A percentile compares a stretch with the other conserved stretches of the same genome.
phyloP scores from a whole-genome alignment of 2,113 vertebrate genomes.

The Ranitomeya imitator region DNA sequence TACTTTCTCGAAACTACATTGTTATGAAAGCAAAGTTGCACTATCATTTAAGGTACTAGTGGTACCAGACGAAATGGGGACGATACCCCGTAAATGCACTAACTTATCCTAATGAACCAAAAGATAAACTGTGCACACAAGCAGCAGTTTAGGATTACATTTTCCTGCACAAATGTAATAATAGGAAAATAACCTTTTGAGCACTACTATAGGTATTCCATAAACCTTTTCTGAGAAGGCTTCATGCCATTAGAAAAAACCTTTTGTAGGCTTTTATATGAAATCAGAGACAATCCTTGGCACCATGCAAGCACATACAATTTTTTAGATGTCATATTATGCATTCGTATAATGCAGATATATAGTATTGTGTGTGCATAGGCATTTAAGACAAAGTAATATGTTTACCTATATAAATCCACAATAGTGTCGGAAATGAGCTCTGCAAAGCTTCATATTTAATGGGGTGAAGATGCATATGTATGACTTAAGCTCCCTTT shows the following conservation, averaged over 20 bases:
- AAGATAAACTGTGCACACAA: neutral
- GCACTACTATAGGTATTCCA: neutral
- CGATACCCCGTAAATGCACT: neutral
- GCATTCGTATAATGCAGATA: neutral
- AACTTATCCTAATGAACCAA: conserved; percentile 11
- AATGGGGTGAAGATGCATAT: too few species aligned
- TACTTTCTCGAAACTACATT: neutral
- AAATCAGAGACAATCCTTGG: neutral
- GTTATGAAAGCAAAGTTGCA: conserved; percentile 26
- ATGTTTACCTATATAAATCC: too few species aligned
- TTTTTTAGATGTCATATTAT: neutral
- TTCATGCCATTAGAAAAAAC: neutral
- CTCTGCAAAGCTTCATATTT: too few species aligned
- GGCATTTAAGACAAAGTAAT: too few species aligned
- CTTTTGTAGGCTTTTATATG: neutral
- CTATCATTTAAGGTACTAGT: conserved; percentile 28
- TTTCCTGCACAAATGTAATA: neutral
- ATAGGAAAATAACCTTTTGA: neutral
- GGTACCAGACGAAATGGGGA: neutral
- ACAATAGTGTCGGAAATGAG: too few species aligned
- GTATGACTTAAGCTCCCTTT: too few species aligned
- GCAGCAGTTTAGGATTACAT: neutral
- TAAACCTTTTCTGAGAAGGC: too few species aligned
- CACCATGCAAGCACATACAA: neutral
- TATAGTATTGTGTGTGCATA: neutral